Percentiles rank a stretch among this genome's conserved stretches.
Evolutionary conservation across 1,140 invertebrate genomes (phyloP).

Genomic region (Mizuhopecten yessoensis): DNA sequence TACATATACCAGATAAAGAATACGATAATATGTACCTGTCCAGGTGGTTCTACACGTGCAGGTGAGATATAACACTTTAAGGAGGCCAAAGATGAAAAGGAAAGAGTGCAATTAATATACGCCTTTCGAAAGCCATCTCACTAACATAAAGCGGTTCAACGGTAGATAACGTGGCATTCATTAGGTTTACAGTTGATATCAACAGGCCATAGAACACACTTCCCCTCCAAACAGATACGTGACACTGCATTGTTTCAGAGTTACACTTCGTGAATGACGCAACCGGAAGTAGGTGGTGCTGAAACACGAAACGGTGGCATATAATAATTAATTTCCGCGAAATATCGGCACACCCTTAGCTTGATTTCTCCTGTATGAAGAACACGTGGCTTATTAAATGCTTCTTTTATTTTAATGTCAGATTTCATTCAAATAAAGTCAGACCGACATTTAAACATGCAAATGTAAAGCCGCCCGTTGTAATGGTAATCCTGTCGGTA

Average conservation of each 20-base stretch:
- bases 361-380: constrained; percentile 24
- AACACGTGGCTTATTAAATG: not conserved
- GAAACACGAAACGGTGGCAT: constrained; percentile 30
- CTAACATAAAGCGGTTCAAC: not conserved
- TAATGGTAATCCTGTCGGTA: not conserved
- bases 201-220: constrained; percentile 3
- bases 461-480: not conserved
- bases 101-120: not conserved
- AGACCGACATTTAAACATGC: not conserved
- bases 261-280: constrained; percentile 1
- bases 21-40: not conserved
- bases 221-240: not conserved
- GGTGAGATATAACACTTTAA: not conserved
- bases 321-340: constrained; percentile 29
- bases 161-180: not conserved
- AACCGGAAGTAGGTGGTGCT: constrained; percentile 29
- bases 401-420: constrained; percentile 22
- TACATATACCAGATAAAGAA: not conserved
- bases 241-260: constrained; percentile 32
- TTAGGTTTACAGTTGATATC: not conserved
- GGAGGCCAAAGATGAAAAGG: not conserved
- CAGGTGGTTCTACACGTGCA: not conserved
- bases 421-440: not conserved
- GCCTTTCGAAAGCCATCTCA: not conserved
- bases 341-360: not conserved